A percentile compares a stretch with the other conserved stretches of the same genome.
phyloP scores from a whole-genome alignment of 2,113 vertebrate species.

The Campylomormyrus numenius region DNA sequence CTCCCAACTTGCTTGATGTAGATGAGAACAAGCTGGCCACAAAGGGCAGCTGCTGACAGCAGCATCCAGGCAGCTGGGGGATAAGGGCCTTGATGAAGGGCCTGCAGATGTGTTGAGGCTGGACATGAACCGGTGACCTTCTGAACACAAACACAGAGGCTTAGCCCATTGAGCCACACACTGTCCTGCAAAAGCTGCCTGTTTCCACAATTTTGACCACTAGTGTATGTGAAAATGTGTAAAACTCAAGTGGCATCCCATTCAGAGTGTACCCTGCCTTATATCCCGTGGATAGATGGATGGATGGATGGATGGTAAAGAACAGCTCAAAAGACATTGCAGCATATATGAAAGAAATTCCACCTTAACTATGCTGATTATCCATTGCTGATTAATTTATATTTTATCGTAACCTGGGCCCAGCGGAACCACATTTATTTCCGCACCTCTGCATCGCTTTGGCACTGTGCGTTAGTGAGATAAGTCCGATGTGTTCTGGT shows the following conservation, averaged over 20 bases:
- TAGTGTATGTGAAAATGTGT: neutral
- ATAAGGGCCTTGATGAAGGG: too few species aligned
- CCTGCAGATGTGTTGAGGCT: too few species aligned
- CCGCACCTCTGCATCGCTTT: neutral
- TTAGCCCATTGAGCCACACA: too few species aligned
- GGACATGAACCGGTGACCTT: too few species aligned
- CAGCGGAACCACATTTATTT: neutral
- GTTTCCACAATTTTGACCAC: too few species aligned
- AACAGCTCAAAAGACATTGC: neutral
- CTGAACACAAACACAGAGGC: too few species aligned
- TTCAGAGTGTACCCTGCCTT: neutral
- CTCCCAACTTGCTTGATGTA: too few species aligned
- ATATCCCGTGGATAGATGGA: neutral
- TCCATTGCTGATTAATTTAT: neutral
- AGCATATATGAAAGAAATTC: neutral
- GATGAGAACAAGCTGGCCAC: too few species aligned
- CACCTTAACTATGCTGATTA: neutral
- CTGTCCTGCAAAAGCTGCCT: too few species aligned
- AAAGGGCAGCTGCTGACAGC: too few species aligned
- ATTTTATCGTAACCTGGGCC: neutral
- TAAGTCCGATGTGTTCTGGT: neutral
- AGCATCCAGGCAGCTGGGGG: too few species aligned
- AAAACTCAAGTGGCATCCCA: neutral
- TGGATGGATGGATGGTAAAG: neutral
- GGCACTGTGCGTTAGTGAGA: neutral